Conservation (phyloP, 92 coral and sea anemone genomes). For the Phenganax stokvisi region DNA sequence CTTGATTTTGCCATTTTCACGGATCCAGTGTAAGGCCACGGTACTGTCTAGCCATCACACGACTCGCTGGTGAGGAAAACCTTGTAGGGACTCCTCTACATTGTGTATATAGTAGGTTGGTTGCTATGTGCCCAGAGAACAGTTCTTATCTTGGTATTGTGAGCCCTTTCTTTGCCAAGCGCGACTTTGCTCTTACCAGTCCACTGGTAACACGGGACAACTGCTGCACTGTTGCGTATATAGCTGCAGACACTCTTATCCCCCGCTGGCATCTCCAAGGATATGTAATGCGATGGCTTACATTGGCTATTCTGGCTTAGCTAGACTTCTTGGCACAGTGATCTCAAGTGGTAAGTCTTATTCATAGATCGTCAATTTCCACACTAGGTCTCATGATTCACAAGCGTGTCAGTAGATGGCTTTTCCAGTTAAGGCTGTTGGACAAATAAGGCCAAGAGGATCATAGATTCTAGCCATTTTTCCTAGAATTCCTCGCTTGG, state of each 20-base stretch:
- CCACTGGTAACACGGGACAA: constrained; percentile 21
- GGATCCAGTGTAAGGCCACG: constrained; percentile 42
- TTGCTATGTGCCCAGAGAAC: constrained; percentile 45
- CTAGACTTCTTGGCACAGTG: not conserved
- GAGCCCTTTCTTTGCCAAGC: constrained; percentile 40
- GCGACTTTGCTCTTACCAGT: constrained; percentile 37
- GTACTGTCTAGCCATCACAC: constrained; percentile 30
- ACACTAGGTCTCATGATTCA: constrained; percentile 26
- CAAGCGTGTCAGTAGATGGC: constrained; percentile 41
- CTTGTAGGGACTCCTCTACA: constrained; percentile 26
- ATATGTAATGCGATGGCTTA: constrained; percentile 17
- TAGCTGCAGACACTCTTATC: too few relatives aligned
- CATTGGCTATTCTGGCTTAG: constrained; percentile 28
- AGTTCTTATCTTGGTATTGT: constrained; percentile 44
- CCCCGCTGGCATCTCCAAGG: too few relatives aligned
- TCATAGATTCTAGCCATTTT: constrained; percentile 36
- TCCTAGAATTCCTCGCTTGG: constrained; percentile 39
- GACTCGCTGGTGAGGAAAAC: constrained; percentile 20
- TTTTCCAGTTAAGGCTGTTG: constrained; percentile 34
- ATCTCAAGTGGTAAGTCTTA: constrained; percentile 3
- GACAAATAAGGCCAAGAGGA: constrained; percentile 39
- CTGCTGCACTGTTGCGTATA: constrained; percentile 28
- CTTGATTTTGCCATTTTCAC: constrained; percentile 26
- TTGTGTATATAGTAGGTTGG: constrained; percentile 25
- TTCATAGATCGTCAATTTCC: constrained; percentile 34